Conservation (phyloP, 2,113 vertebrate species). For the Cyanoliseus patagonus region DNA sequence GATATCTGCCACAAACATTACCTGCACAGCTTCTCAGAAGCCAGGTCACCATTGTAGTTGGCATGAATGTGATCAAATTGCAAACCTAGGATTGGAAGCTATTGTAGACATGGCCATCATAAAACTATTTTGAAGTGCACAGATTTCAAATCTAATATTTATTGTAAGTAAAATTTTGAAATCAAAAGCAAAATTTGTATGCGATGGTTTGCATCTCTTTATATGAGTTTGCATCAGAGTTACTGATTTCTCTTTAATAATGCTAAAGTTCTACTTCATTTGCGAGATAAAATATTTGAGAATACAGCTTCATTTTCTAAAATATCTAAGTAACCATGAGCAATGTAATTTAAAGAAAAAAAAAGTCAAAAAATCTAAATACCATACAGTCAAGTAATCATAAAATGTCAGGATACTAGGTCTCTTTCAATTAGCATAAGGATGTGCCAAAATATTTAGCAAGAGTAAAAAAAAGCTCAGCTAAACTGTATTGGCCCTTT, state of each 20-base stretch:
- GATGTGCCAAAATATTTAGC: background rate
- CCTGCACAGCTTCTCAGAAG: background rate
- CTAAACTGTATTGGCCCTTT: background rate
- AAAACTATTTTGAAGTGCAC: background rate
- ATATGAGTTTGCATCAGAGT: background rate
- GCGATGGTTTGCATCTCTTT: background rate
- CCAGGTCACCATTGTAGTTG: background rate
- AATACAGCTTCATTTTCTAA: background rate
- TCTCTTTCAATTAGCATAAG: background rate
- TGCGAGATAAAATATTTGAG: background rate
- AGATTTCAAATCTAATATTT: background rate
- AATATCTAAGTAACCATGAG: background rate
- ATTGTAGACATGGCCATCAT: background rate
- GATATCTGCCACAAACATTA: background rate
- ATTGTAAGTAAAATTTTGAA: background rate
- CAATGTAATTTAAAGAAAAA: background rate
- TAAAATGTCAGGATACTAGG: background rate
- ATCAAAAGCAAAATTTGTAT: background rate
- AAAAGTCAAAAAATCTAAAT: background rate
- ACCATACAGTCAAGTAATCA: background rate
- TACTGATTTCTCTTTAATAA: background rate
- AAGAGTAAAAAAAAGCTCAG: background rate
- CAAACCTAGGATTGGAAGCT: background rate
- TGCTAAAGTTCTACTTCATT: background rate
- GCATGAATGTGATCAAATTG: background rate